Base-by-base conservation (phyloP, 2,797 vertebrate species). In the Buphagus erythrorhynchus region DNA sequence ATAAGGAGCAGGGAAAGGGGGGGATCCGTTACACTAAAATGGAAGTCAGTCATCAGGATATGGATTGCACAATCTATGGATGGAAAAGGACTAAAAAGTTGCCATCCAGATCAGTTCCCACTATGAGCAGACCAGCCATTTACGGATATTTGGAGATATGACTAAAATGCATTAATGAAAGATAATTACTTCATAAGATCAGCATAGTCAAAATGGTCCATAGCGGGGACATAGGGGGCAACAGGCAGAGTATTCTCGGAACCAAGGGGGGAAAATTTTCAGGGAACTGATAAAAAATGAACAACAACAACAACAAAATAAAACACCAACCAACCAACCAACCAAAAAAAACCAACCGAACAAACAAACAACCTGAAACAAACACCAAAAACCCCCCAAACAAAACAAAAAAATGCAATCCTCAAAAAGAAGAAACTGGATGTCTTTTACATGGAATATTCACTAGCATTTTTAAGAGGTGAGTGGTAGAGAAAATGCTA, bases 401-500 rank as follows among this genome's bases (percentile, higher is more conserved):
- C 6, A 49, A 73, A 58, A 35, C 5, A 16, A 63, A 42, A 57
- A 36, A 1, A 0, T 18, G 10, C n/a, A 24, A 19, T 6, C 16
- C 11, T 12, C 11, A 2, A 45, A 69, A 96, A 96, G 77, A 94
- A 95, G 92, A 96, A 95, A 96, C 45, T 76, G 74, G 72, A 92
- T 86, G 86, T 94, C 80, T 97, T 89, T 87, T 72, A 95, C 75
- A 57, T 78, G 62, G 96, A 97, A 97, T 95, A 97, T 94, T 96
- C 95, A 94, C 96, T 86, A 95, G 92, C 65, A 74, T 93, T 97
- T 97, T 97, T 77, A 71, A 73, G 55, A 51, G 20, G 17, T 54
- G 26, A 36, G 46, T 49, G 51, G 54, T 79, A 54, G 88, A 96
- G 94, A 90, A 86, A 76, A 86, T 96, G 96, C 95, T 93, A 93